These are phyloP conservation scores for Hermetia illucens DNA, from an alignment of 1,140 invertebrate species.

Conservation along the genomic window DNA sequence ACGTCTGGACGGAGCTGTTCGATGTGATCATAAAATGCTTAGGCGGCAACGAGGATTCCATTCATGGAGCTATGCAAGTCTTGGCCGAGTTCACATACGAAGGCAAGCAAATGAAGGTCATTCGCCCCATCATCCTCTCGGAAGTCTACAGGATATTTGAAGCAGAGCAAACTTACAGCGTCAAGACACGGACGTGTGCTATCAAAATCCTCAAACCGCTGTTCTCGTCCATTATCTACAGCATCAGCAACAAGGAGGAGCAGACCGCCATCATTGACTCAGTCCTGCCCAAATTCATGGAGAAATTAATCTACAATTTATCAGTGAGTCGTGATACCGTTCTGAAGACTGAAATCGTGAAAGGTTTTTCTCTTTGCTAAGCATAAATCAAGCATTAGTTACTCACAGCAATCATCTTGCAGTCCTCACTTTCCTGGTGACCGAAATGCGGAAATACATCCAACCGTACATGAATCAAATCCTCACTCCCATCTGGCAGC, in stretches of 20 bases:
- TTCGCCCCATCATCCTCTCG: conserved; percentile 59
- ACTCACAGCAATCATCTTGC: too few species aligned
- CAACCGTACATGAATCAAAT: conserved; percentile 47
- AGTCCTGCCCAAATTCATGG: conserved; percentile 53
- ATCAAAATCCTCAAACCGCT: conserved; percentile 25
- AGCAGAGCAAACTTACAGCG: conserved; percentile 40
- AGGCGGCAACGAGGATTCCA: conserved; percentile 40
- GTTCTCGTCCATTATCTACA: conserved; percentile 38
- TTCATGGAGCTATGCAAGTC: conserved; percentile 67
- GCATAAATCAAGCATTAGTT: background rate
- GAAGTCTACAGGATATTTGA: conserved; percentile 63
- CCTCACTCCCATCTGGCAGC: conserved; percentile 54
- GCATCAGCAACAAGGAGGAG: conserved; percentile 45
- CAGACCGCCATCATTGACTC: conserved; percentile 52
- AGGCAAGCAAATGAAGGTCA: conserved; percentile 52
- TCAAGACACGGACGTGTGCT: conserved; percentile 23
- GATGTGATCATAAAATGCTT: conserved; percentile 51
- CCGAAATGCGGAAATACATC: conserved; percentile 51
- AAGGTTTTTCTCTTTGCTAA: conserved; percentile 31
- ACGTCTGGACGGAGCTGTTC: conserved; percentile 60
- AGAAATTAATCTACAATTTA: conserved; percentile 50
- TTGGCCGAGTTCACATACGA: conserved; percentile 59
- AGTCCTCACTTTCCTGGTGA: conserved; percentile 46
- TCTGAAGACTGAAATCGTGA: conserved; percentile 57
- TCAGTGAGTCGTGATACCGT: conserved; percentile 42